phyloP scores from a whole-genome alignment of 2,888 invertebrate genomes.

The Lacanobia oleracea region DNA sequence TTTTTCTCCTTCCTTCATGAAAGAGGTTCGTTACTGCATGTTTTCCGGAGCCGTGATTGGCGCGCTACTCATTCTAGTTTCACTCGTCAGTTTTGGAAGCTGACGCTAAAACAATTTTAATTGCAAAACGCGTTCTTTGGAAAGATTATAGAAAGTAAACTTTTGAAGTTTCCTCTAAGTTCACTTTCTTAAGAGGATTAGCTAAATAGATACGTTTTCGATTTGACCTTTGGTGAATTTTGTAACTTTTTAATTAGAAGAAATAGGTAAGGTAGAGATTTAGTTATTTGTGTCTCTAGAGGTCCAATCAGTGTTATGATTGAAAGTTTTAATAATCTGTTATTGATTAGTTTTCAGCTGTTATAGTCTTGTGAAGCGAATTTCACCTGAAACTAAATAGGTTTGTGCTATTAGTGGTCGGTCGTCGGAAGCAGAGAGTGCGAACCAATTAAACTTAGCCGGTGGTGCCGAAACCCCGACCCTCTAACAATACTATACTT shows the following conservation, averaged over 20 bases:
- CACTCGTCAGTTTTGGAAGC: slow-evolving; percentile 24
- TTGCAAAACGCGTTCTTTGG: slow-evolving; percentile 30
- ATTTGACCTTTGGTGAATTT: slow-evolving; percentile 29
- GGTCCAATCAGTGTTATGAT: not conserved
- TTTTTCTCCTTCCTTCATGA: slow-evolving; percentile 74
- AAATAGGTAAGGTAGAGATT: slow-evolving; percentile 1
- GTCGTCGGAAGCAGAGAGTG: slow-evolving; percentile 57
- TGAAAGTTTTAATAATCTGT: slow-evolving; percentile 2
- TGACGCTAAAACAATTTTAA: slow-evolving; percentile 32
- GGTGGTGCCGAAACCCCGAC: slow-evolving; percentile 48
- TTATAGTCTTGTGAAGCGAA: slow-evolving; percentile 1
- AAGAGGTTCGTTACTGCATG: slow-evolving; percentile 77
- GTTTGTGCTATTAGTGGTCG: slow-evolving; percentile 45
- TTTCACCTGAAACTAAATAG: slow-evolving; percentile 46
- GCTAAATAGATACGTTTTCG: slow-evolving; percentile 17
- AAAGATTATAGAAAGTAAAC: slow-evolving; percentile 39
- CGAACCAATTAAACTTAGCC: slow-evolving; percentile 77
- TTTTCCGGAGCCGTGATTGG: slow-evolving; percentile 73
- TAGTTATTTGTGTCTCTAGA: slow-evolving; percentile 1
- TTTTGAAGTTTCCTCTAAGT: slow-evolving; percentile 22
- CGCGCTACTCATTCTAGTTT: slow-evolving; percentile 25
- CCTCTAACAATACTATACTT: slow-evolving; percentile 55
- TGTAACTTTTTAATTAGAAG: slow-evolving; percentile 38
- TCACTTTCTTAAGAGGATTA: slow-evolving; percentile 45
- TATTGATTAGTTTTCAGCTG: not conserved